Evolutionary conservation across 2,113 vertebrate species (phyloP), one percentile per base, ranked within the genome.

Genomic region (Phyllopteryx taeniolatus): DNA sequence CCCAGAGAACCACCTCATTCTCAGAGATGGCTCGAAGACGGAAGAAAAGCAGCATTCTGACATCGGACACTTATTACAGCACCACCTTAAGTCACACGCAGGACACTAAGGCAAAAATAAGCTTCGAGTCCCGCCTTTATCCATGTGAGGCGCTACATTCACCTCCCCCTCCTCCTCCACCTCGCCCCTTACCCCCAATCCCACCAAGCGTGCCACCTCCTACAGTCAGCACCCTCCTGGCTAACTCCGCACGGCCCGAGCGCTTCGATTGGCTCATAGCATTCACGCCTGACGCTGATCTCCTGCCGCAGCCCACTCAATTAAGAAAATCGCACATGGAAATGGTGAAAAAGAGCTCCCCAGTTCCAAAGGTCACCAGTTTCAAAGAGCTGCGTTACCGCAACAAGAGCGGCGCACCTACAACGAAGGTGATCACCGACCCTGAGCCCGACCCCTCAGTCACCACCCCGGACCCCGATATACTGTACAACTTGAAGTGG

Each of bases 251-350:
- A 39, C 85, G 88, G 4, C 92, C 91, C 0, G 92, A 95, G 75
- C 72, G 95, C 90, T 90, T 95, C 4, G 96, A 99, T 83, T 99
- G 97, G 97, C 91, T 99, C 51, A 98, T 99, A 2, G 89, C 96
- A 0, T 99, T 99, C 83, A 98, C 97, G 0, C 97, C 97, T 0
- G 96, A 99, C 46, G 88, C 88, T 0, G 96, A 97, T 67, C 78
- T 93, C 0, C 83, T 74, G 0, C 77, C 88, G 0, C 85, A 91
- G 60, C 82, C 92, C 1, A 1, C 82, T 78, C 85, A 93, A 47
- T 74, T 79, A 10, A 88, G 84, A 85, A 79, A 82, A 81, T 20
- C 73, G 44, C 65, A 56, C 0, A 2, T 22, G n/a, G 81, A 87
- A 67, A 71, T 67, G 46, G 72, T 68, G 33, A 90, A 84, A 71